A percentile compares a stretch with the other conserved stretches of the same genome.
Evolutionary conservation across 2,888 invertebrate species (phyloP).

Genomic region (Rugalucina vietnamica): DNA sequence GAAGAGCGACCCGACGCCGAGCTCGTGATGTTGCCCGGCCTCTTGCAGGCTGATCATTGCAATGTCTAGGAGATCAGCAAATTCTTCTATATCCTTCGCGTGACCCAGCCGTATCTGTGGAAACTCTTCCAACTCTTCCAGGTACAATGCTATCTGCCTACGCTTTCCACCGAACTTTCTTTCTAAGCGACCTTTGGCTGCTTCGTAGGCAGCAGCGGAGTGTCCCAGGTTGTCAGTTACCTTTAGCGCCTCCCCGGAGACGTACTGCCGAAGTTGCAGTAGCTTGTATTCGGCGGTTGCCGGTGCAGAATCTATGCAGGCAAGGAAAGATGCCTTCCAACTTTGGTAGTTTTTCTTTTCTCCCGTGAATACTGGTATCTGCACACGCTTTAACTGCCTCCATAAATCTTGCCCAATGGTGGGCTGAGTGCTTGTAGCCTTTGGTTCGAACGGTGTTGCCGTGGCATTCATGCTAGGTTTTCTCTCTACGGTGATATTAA

Average conservation of each 20-base stretch:
- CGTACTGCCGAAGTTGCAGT: constrained; percentile 52
- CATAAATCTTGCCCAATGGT: too few relatives aligned
- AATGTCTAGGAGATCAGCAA: constrained; percentile 45
- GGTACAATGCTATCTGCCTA: constrained; percentile 16
- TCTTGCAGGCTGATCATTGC: constrained; percentile 45
- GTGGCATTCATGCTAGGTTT: not conserved
- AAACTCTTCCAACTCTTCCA: constrained; percentile 41
- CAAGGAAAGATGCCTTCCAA: too few relatives aligned
- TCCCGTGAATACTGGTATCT: too few relatives aligned
- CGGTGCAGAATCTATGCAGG: too few relatives aligned
- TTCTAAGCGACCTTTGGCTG: constrained; percentile 44
- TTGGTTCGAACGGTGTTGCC: not conserved
- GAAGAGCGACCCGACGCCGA: constrained; percentile 4
- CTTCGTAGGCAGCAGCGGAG: constrained; percentile 34
- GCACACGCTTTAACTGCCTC: too few relatives aligned
- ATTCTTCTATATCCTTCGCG: constrained; percentile 36
- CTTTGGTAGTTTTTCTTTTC: too few relatives aligned
- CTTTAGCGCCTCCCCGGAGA: constrained; percentile 42
- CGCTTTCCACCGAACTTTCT: constrained; percentile 38
- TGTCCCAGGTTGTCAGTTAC: constrained; percentile 42
- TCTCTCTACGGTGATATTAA: not conserved
- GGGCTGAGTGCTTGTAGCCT: not conserved
- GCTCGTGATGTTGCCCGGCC: constrained; percentile 12
- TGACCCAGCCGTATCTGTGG: constrained; percentile 16
- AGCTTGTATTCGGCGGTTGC: constrained; percentile 57